Evolutionary conservation across 2,797 vertebrate genomes (phyloP).

Genomic region (Aplochiton taeniatus): DNA sequence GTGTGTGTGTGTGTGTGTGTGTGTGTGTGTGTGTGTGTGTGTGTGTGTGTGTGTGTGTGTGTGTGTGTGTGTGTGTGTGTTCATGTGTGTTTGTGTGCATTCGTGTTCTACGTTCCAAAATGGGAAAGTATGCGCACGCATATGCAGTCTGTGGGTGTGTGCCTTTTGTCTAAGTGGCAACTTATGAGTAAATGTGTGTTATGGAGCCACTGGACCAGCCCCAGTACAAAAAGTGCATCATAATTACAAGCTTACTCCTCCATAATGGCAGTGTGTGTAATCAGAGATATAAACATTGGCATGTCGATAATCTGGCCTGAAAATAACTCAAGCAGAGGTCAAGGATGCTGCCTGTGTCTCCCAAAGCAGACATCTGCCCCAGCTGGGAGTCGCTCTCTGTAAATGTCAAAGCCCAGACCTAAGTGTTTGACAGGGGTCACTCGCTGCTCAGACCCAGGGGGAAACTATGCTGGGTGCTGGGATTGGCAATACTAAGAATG

Average conservation of each 20-base stretch:
- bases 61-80: constrained; percentile 5
- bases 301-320: constrained; percentile 69
- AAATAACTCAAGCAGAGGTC: constrained; percentile 73
- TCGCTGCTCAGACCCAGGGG: constrained; percentile 30
- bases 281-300: constrained; percentile 73
- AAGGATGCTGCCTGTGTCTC: constrained; percentile 63
- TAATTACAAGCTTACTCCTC: constrained; percentile 60
- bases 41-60: constrained; percentile 1
- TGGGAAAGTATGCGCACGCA: not conserved
- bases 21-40: constrained; percentile 8
- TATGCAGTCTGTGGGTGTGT: not conserved
- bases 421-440: constrained; percentile 64
- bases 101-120: not conserved
- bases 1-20: not conserved
- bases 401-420: constrained; percentile 64
- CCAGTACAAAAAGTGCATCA: constrained; percentile 32
- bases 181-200: constrained; percentile 16
- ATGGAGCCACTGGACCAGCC: constrained; percentile 38
- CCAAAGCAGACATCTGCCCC: constrained; percentile 71
- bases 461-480: not conserved
- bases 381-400: constrained; percentile 66
- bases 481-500: constrained; percentile 13
- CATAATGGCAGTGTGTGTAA: constrained; percentile 71
- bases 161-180: not conserved
- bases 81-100: constrained; percentile 15